Base-by-base conservation (phyloP, 2,113 vertebrate genomes). In the Macquaria ambigua region DNA sequence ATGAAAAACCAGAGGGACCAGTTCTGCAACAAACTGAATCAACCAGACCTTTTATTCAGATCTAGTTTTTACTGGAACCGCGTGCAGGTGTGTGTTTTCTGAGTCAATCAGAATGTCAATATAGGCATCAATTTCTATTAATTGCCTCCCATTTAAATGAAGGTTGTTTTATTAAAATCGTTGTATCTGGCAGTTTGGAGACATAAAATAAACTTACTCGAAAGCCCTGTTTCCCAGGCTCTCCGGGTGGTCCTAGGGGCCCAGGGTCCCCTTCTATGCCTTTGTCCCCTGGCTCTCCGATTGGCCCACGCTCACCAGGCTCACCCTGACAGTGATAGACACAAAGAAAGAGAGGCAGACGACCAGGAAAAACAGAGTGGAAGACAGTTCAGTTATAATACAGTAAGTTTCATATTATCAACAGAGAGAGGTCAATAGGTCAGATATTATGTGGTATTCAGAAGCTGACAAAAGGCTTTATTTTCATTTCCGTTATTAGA, bases 201-300 rank as follows among this genome's bases (percentile, higher is more conserved):
- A 39, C 2, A 31, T 28, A 12, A 83, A 74, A 11, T 75, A 74
- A 74, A 95, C 97, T 95, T 93, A 99, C 98, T 46, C 83, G 95
- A 88, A 97, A 94, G 37, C 98, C 98, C 77, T 92, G 95, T 76
- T 94, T 93, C 28, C 98, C 98, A 80, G 96, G 90, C 63, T 90
- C 93, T 84, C 98, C 98, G 1, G 93, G 15, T 23, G 91, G 77
- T 23, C 98, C 98, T 15, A 70, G 25, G 64, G 89, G 86, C 69
- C 98, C 98, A 28, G 93, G 89, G 82, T 95, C 95, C 63, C 98
- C 98, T 8, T 85, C 89, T 4, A 95, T 93, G 81, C 97, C 98
- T 94, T 97, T 97, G 82, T 99, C 98, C 68, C 98, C 98, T 3
- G 87, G 50, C 85, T 99, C 97, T 87, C 98, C 98, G 70, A 82